A percentile compares a stretch with the other conserved stretches of the same genome.
phyloP scores from a whole-genome alignment of 2,888 invertebrate genomes.

The Tenthredo scrophulariae region DNA sequence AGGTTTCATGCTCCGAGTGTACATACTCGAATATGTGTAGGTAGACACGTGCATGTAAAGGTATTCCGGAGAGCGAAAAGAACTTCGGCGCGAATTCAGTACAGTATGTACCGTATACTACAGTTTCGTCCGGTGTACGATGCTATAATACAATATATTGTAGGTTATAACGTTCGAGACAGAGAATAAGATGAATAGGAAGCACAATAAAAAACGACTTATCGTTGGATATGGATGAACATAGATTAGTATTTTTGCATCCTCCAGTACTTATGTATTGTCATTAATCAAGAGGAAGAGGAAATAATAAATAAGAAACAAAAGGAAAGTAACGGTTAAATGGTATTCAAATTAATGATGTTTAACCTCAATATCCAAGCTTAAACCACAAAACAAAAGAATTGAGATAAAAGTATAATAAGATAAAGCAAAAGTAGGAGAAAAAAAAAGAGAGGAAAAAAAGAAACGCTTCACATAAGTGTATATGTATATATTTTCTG shows the following conservation, averaged over 20 bases:
- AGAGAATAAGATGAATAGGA: not conserved
- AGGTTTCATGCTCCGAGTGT: not conserved
- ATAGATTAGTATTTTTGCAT: not conserved
- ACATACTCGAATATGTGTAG: not conserved
- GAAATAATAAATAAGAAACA: not conserved
- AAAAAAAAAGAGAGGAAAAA: not conserved
- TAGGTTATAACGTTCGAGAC: not conserved
- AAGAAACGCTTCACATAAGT: not conserved
- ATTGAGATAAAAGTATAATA: not conserved
- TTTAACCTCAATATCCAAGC: not conserved
- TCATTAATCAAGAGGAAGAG: not conserved
- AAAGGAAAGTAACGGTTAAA: not conserved
- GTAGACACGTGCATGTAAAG: not conserved
- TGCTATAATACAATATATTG: not conserved
- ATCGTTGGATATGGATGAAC: not conserved
- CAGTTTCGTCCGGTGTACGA: too few species aligned
- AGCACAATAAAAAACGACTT: not conserved
- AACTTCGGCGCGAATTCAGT: not conserved
- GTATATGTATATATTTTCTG: not conserved
- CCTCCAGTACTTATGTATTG: not conserved
- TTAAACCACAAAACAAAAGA: not conserved
- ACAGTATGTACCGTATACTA: not conserved
- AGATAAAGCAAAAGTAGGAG: not conserved
- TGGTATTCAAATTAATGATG: not conserved
- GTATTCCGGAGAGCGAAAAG: not conserved